Evolutionary conservation across 64 coral and sea anemone genomes (phyloP), one percentile per base, ranked within the genome.

Genomic region (Stichodactyla mertensii): DNA sequence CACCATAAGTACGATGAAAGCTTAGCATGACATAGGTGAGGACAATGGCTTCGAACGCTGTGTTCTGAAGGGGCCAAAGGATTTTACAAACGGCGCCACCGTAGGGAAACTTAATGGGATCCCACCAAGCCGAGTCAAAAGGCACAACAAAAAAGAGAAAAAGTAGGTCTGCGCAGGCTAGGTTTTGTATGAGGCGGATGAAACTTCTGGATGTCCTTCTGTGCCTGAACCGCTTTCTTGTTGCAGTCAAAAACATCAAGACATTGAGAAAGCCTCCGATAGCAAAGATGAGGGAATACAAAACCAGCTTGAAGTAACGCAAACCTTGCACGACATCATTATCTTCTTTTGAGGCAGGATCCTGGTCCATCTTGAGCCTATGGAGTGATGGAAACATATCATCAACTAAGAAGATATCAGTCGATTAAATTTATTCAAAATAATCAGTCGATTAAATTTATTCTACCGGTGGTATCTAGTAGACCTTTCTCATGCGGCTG

Each of bases 21-120:
- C 88, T 92, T 7, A 99, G 77, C 4, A 92, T 82, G 20, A 99
- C 88, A 54, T 95, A 95, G 15, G 89, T 70, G 23, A 88, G 89
- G 16, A 95, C 97, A 6, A 94, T 92, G 23, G 97, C 97, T 62
- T 94, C 86, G 52, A 95, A 88, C 0, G 89, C 79, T 14, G 85
- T 86, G 2, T 90, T 99, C 82, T 92, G 90, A 51, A 99, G 77
- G n/a, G 97, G 97, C 88, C 91, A 99, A n/a, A 99, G 61, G 55
- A 99, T 88, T 16, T 89, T 89, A 52, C 97, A 99, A 36, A 88
- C 91, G 4, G 77, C 88, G 8, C 91, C 58, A 4, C 97, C 97
- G 19, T 88, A 99, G 3, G 90, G 91, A 27, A 92, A 99, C 22
- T 27, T 59, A 4, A 64, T 36, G 11, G 93, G 61, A 5, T 77